Evolutionary conservation across 2,888 invertebrate genomes (phyloP), one percentile per base, ranked within the genome.

Genomic region (Amphipyra tragopoginis): DNA sequence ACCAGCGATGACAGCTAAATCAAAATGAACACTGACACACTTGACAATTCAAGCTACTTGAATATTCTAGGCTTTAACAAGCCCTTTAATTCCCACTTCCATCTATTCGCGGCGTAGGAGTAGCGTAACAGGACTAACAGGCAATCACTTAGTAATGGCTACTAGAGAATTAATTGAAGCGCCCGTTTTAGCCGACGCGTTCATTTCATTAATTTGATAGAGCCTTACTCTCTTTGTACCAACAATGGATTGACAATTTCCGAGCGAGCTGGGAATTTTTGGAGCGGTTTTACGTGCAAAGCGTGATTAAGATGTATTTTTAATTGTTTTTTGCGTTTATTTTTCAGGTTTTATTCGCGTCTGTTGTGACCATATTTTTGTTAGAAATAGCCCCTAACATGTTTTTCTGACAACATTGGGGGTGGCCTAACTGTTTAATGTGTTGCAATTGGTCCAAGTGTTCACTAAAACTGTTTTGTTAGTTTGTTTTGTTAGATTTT

Each of bases 121-220:
- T 50, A 4, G 3, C 13, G 34, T 13, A n/a, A 34, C 48, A 65
- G 61, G 38, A 45, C 51, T 45, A 65, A 63, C 69, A 49, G 55
- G 58, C 77, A 77, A 77, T 79, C 68, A 79, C 75, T 77, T 65
- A 70, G 65, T 78, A 76, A 78, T 69, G 64, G 60, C 67, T 69
- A 75, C 75, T 75, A 53, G 14, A 65, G 66, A 71, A 77, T 76
- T 78, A 78, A 78, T 77, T 74, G 66, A 64, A 70, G 65, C 50
- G 15, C 62, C 42, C 44, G 53, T 39, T 58, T 49, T 39, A 58
- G 52, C 45, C 33, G 42, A 54, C 55, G 44, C 58, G 51, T 60
- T 53, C 58, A 56, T 71, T 74, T 59, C 33, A 61, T 64, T 74
- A 61, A 75, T 64, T 68, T 61, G 51, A 61, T 60, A 44, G 62